phyloP scores from a whole-genome alignment of 1,140 invertebrate genomes.

The Vanessa tameamea region DNA sequence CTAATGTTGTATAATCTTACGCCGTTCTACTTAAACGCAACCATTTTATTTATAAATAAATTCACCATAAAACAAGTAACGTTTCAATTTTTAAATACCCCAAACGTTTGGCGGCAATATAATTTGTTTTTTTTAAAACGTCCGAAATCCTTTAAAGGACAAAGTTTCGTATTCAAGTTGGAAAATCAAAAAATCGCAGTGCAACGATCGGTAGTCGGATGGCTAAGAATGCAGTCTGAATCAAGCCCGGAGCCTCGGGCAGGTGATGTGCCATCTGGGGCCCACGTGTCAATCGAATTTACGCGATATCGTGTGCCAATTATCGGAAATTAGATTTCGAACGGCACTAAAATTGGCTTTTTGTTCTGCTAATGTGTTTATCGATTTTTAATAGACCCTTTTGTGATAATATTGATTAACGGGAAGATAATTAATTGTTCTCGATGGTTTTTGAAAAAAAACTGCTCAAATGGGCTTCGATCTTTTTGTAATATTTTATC shows the following conservation, averaged over 20 bases:
- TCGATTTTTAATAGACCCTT: constrained; percentile 36
- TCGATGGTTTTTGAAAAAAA: background rate
- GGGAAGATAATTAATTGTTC: constrained; percentile 23
- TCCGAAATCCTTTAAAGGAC: constrained; percentile 18
- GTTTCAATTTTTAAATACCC: constrained; percentile 3
- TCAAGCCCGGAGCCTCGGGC: constrained; percentile 58
- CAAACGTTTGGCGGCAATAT: constrained; percentile 25
- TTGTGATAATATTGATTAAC: constrained; percentile 35
- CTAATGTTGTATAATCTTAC: background rate
- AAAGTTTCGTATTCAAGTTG: constrained; percentile 30
- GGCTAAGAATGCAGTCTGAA: constrained; percentile 65
- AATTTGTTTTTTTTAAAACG: constrained; percentile 25
- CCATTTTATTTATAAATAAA: constrained; percentile 2
- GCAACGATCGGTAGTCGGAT: constrained; percentile 64
- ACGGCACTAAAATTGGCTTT: constrained; percentile 24
- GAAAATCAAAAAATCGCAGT: constrained; percentile 37
- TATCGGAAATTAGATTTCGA: constrained; percentile 60
- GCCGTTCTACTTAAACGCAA: background rate
- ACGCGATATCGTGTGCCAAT: constrained; percentile 54
- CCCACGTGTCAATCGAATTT: constrained; percentile 68
- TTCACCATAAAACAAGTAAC: background rate
- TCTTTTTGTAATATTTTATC: too few relatives aligned
- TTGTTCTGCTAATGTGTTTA: constrained; percentile 34
- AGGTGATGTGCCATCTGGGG: constrained; percentile 71
- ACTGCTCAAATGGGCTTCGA: background rate